Evolutionary conservation across 2,113 vertebrate genomes (phyloP).

Genomic region (Malurus melanocephalus): DNA sequence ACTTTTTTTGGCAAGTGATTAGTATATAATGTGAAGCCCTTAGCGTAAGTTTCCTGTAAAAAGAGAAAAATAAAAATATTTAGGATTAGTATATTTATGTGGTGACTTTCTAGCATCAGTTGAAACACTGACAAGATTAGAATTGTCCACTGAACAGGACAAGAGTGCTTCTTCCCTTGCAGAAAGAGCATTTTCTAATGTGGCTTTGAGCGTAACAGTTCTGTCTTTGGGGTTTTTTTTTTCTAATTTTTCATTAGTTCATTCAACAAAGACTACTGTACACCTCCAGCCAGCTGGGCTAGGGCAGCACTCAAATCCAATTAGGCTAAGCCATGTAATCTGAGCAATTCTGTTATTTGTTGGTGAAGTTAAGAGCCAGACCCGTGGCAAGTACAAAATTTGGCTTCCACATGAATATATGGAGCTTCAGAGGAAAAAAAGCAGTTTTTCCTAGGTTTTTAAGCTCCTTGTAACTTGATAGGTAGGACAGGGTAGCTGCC

Average conservation of each 20-base stretch:
- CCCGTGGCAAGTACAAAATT: background rate
- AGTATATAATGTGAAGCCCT: background rate
- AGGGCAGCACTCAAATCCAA: conserved; percentile 5
- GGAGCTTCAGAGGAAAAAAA: background rate
- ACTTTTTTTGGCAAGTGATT: background rate
- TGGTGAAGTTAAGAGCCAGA: background rate
- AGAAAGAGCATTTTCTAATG: background rate
- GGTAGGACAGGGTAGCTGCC: background rate
- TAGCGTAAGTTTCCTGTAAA: background rate
- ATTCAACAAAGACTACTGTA: background rate
- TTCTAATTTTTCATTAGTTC: background rate
- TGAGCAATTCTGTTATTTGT: conserved; percentile 20
- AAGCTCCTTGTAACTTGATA: background rate
- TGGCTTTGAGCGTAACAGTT: background rate
- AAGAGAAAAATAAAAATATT: background rate
- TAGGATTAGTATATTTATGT: background rate
- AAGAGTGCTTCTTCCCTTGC: background rate
- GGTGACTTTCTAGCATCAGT: background rate
- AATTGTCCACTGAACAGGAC: background rate
- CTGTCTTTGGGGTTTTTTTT: background rate
- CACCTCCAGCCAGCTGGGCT: background rate
- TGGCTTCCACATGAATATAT: background rate
- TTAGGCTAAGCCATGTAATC: background rate
- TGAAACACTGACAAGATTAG: background rate
- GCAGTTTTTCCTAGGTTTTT: background rate